Conservation (phyloP, 2,113 vertebrate species). For the Larimichthys crocea region DNA sequence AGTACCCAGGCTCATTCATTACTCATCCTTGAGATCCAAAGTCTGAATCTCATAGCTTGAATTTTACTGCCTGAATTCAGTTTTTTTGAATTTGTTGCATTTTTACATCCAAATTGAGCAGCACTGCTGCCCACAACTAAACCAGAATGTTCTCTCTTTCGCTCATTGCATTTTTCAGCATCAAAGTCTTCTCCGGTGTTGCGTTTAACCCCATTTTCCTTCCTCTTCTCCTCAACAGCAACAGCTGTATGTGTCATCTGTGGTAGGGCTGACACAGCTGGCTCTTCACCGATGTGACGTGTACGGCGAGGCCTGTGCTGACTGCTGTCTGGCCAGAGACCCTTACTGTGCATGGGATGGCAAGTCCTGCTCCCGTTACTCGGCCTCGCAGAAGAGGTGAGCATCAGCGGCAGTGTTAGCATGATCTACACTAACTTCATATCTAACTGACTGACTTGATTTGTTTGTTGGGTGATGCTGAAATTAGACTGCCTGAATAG, state of each 20-base stretch:
- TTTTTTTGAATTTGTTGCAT: background rate
- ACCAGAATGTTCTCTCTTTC: background rate
- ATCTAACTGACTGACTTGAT: slow-evolving; percentile 38
- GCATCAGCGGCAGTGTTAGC: slow-evolving; percentile 32
- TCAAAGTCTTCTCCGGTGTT: background rate
- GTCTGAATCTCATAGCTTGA: background rate
- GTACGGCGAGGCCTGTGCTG: slow-evolving; percentile 94
- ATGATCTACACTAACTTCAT: slow-evolving; percentile 33
- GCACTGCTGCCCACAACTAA: background rate
- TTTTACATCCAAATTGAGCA: background rate
- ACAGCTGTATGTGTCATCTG: slow-evolving; percentile 96
- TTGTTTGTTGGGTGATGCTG: slow-evolving; percentile 13
- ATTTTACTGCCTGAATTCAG: background rate
- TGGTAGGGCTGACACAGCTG: slow-evolving; percentile 92
- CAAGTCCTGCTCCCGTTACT: slow-evolving; percentile 96
- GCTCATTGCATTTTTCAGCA: background rate
- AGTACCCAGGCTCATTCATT: background rate
- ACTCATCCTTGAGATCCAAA: background rate
- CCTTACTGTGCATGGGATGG: slow-evolving; percentile 99
- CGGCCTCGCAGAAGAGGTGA: slow-evolving; percentile 95
- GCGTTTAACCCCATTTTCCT: background rate
- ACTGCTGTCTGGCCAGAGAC: slow-evolving; percentile 97
- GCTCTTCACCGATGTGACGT: slow-evolving; percentile 95
- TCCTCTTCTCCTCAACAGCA: slow-evolving; percentile 84
- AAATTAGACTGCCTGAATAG: slow-evolving; percentile 25